Percentiles rank a stretch among this genome's conserved stretches.
phyloP scores from a whole-genome alignment of 2,797 vertebrate genomes.

The Manis pentadactyla region DNA sequence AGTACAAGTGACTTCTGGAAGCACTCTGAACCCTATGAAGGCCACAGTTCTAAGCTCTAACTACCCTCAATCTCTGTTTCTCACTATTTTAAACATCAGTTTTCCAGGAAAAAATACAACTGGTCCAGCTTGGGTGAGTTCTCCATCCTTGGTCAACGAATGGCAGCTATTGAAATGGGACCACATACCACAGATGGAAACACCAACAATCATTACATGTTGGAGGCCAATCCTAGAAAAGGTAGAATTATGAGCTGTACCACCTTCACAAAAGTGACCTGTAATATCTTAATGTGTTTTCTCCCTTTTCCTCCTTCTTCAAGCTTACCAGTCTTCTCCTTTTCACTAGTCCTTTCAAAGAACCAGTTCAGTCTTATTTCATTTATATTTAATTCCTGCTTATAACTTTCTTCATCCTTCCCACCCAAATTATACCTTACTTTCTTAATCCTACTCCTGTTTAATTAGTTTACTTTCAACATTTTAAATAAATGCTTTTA shows the following conservation, averaged over 20 bases:
- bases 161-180: not conserved
- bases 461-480: not conserved
- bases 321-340: not conserved
- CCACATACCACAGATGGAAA: not conserved
- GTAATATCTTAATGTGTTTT: not conserved
- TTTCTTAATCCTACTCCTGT: not conserved
- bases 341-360: not conserved
- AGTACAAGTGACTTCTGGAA: not conserved
- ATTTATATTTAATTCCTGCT: not conserved
- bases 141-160: not conserved
- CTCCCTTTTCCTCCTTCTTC: not conserved
- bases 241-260: not conserved
- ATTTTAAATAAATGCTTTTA: not conserved
- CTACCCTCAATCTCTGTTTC: not conserved
- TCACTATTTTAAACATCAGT: slow-evolving; percentile 3
- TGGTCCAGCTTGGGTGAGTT: not conserved
- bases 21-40: not conserved
- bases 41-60: not conserved
- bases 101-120: not conserved
- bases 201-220: not conserved
- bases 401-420: not conserved
- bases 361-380: not conserved
- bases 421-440: not conserved
- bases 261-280: not conserved
- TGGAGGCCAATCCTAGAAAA: not conserved